phyloP scores from a whole-genome alignment of 2,113 vertebrate species.

The Lepus timidus region DNA sequence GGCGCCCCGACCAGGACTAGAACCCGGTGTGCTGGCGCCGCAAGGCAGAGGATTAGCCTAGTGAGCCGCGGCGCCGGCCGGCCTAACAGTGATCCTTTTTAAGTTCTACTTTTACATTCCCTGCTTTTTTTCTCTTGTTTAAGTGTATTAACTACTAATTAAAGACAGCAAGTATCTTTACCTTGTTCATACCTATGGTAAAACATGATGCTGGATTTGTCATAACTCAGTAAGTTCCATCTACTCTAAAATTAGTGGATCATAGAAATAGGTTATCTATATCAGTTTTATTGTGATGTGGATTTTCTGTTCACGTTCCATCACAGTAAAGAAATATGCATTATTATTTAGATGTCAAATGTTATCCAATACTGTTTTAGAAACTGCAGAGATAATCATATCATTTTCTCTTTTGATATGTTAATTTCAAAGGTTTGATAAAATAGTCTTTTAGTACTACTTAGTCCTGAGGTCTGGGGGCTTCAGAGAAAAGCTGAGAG shows the following conservation, averaged over 20 bases:
- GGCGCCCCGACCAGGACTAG: no score
- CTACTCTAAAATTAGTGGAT: not conserved
- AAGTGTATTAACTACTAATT: not conserved
- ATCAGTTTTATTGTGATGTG: not conserved
- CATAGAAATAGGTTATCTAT: not conserved
- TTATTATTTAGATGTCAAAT: not conserved
- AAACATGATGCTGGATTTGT: not conserved
- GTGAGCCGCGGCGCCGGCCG: no score
- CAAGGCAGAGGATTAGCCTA: no score
- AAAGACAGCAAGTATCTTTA: not conserved
- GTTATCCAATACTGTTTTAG: not conserved
- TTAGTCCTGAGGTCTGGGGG: not conserved
- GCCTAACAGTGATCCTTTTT: not conserved
- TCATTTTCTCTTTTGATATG: not conserved
- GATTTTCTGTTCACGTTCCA: not conserved
- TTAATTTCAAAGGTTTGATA: not conserved
- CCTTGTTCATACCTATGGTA: not conserved
- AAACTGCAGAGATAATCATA: not conserved
- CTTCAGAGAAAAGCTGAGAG: fast-evolving
- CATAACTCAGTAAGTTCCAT: not conserved
- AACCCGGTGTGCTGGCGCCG: no score
- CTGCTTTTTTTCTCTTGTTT: not conserved
- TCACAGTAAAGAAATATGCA: not conserved
- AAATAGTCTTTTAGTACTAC: not conserved
- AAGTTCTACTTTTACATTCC: not conserved